Evolutionary conservation across 2,797 vertebrate genomes (phyloP), one percentile per base, ranked within the genome.

Genomic region (Acanthurus tractus): DNA sequence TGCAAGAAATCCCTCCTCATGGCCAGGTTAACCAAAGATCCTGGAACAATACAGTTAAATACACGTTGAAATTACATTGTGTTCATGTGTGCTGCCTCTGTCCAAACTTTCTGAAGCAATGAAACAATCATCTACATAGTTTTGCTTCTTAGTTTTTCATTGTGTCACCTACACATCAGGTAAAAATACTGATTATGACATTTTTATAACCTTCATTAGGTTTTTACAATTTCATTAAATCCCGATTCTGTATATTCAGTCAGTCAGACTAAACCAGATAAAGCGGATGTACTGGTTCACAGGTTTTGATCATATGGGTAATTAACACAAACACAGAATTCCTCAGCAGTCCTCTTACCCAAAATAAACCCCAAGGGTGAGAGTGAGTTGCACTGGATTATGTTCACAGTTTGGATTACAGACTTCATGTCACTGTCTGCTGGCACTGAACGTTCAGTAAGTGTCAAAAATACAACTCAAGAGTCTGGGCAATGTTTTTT

Each of bases 361-460:
- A 93, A 92, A 94, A 91, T 94, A 92, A 90, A 86, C 82, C 67
- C 53, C 3, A 18, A 57, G 29, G 70, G 76, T 29, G 70, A 82
- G 81, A 68, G 42, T 45, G 68, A 87, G 79, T 89, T 81, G 74
- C 52, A 7, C 68, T 52, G 81, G 79, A 87, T 86, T 87, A 78
- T 45, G 48, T 83, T 82, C n/a, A 6, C 45, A 46, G 20, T 71
- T 70, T 63, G 49, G 65, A 79, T 84, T 63, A 42, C 78, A 82
- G 76, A 80, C 75, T 72, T 40, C 3, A 10, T 56, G 67, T 62
- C 56, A 6, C 25, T 40, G 74, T 72, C 23, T 9, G 8, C 57
- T 22, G 50, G 55, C 18, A 18, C 73, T 18, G 70, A 68, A 66
- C 72, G 34, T n/a, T 40, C 44, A 23, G n/a, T 29, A 10, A 78